Evolutionary conservation across 2,113 vertebrate species (phyloP).

Genomic region (Thomomys bottae): DNA sequence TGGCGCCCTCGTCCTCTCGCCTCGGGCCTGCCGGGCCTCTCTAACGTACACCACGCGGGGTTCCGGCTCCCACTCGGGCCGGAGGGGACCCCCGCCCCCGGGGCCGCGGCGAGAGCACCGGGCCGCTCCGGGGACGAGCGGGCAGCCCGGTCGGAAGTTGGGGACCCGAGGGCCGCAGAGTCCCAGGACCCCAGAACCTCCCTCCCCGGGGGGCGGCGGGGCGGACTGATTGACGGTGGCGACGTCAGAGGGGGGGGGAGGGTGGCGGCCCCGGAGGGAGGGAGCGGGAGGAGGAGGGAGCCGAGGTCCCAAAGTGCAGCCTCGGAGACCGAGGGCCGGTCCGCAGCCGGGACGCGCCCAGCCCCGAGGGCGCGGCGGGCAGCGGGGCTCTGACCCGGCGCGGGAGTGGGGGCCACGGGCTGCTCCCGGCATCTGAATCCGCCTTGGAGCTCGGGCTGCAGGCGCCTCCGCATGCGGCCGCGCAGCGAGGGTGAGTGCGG

Average conservation of each 20-base stretch:
- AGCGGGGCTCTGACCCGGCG: slow-evolving; percentile 56
- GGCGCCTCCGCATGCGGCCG: slow-evolving; percentile 73
- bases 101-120: slow-evolving; percentile 34
- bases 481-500: slow-evolving; percentile 77
- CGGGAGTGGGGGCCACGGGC: slow-evolving; percentile 18
- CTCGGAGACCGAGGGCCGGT: slow-evolving; percentile 85
- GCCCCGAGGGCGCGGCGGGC: slow-evolving; percentile 73
- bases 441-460: slow-evolving; percentile 59
- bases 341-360: slow-evolving; percentile 73
- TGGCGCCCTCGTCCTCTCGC: background rate
- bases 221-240: slow-evolving; percentile 77
- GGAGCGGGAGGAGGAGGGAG: slow-evolving; percentile 80
- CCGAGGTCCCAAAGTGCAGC: slow-evolving; percentile 85
- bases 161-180: background rate
- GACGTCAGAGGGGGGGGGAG: slow-evolving; percentile 80
- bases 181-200: slow-evolving; percentile 30
- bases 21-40: slow-evolving; percentile 45
- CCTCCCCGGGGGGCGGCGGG: slow-evolving; percentile 71
- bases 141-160: background rate
- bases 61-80: background rate
- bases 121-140: background rate
- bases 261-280: slow-evolving; percentile 74
- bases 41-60: slow-evolving; percentile 75
- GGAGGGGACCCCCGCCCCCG: background rate
- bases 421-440: slow-evolving; percentile 44